Conservation (phyloP, 2,797 vertebrate genomes). For the Sternarchorhynchus goeldii region DNA sequence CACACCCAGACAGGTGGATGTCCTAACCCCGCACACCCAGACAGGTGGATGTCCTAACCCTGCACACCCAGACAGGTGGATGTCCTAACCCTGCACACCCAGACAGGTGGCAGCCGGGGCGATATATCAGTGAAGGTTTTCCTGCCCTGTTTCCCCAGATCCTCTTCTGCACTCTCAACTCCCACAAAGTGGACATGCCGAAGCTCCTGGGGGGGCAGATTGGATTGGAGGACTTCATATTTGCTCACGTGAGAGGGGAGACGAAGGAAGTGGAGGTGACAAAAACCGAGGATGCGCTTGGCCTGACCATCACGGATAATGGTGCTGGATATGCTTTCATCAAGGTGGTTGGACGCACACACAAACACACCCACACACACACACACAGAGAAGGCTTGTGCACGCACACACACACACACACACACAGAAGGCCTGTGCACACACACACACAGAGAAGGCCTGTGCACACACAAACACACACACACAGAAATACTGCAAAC, state of each 20-base stretch:
- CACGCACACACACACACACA: slow-evolving; percentile 9
- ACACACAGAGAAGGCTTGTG: not conserved
- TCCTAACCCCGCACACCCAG: too few species aligned
- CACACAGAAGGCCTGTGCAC: not conserved
- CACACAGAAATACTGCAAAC: slow-evolving; percentile 15
- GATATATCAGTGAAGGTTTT: not conserved
- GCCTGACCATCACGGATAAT: slow-evolving; percentile 96
- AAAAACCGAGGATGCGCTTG: slow-evolving; percentile 92
- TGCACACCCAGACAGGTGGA: too few species aligned
- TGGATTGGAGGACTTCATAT: slow-evolving; percentile 96
- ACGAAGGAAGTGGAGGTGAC: slow-evolving; percentile 96
- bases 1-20: too few species aligned
- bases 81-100: not conserved
- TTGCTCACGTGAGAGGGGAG: slow-evolving; percentile 90
- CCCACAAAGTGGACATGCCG: slow-evolving; percentile 98
- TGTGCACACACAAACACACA: slow-evolving; percentile 9
- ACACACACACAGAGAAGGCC: not conserved
- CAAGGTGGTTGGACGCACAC: slow-evolving; percentile 74
- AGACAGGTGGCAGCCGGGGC: not conserved
- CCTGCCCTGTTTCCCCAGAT: slow-evolving; percentile 74
- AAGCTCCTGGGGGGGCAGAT: slow-evolving; percentile 96
- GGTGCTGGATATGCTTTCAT: slow-evolving; percentile 96
- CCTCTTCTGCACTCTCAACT: slow-evolving; percentile 95
- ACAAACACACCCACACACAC: slow-evolving; percentile 25
- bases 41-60: too few species aligned